Conservation (phyloP, 2,113 vertebrate genomes). For the Callipepla squamata region DNA sequence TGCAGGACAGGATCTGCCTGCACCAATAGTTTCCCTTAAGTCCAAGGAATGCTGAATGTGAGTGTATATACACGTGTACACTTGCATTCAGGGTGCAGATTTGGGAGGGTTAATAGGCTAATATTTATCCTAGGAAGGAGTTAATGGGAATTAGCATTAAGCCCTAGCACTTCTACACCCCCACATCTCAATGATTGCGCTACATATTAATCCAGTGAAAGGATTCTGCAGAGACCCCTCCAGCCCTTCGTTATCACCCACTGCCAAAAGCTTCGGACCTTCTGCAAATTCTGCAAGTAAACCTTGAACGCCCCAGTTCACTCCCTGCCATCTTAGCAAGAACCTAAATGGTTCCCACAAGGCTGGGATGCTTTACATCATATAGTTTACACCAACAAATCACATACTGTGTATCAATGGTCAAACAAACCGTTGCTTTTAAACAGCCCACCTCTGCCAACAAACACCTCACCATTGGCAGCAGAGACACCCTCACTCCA, state of each 20-base stretch:
- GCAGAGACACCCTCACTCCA: neutral
- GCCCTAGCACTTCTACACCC: neutral
- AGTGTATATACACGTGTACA: neutral
- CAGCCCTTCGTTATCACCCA: neutral
- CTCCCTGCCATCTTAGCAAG: neutral
- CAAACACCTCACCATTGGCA: neutral
- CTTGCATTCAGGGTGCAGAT: neutral
- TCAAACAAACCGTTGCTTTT: neutral
- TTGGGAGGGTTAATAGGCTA: neutral
- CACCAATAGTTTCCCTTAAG: neutral
- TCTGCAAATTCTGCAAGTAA: too few species aligned
- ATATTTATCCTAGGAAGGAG: neutral
- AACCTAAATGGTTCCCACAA: neutral
- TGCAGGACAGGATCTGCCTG: neutral
- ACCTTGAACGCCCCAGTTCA: neutral
- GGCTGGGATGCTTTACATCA: neutral
- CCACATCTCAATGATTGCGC: neutral
- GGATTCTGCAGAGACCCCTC: neutral
- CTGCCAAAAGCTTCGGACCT: neutral
- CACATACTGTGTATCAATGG: accelerated
- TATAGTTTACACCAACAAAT: neutral
- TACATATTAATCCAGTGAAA: neutral
- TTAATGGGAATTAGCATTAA: neutral
- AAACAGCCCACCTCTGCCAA: neutral
- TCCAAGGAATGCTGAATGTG: too few species aligned